phyloP scores from a whole-genome alignment of 2,113 vertebrate species.

The Suncus etruscus region DNA sequence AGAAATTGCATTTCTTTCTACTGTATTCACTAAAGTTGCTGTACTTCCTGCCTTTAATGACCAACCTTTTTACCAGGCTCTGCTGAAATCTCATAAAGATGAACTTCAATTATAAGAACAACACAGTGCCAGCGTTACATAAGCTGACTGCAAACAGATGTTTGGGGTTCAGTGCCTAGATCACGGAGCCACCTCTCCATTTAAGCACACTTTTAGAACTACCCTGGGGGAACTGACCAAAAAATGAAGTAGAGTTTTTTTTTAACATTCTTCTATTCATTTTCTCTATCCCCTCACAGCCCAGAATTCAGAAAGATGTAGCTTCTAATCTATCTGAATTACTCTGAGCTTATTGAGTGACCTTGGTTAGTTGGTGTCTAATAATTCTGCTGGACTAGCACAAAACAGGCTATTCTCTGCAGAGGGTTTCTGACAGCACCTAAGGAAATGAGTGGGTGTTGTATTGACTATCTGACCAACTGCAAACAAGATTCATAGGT shows the following conservation, averaged over 20 bases:
- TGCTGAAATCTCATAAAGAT: slow-evolving; percentile 77
- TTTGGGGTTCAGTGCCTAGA: not conserved
- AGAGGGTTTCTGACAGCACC: not conserved
- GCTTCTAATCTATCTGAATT: slow-evolving; percentile 44
- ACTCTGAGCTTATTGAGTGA: slow-evolving; percentile 36
- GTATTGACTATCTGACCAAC: slow-evolving; percentile 19
- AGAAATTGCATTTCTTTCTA: slow-evolving; percentile 70
- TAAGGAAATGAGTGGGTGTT: not conserved
- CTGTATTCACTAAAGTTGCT: slow-evolving; percentile 71
- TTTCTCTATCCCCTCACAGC: slow-evolving; percentile 26
- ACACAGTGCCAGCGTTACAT: slow-evolving; percentile 49
- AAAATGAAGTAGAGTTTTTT: slow-evolving; percentile 51
- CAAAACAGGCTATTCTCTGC: not conserved
- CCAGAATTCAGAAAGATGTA: slow-evolving; percentile 48
- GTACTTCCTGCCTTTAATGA: slow-evolving; percentile 75
- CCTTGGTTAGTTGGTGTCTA: slow-evolving; percentile 51
- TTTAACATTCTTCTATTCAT: slow-evolving; percentile 61
- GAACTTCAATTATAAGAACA: slow-evolving; percentile 70
- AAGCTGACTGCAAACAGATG: slow-evolving; percentile 65
- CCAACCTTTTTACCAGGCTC: slow-evolving; percentile 69
- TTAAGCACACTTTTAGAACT: slow-evolving; percentile 60
- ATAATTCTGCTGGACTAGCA: slow-evolving; percentile 35
- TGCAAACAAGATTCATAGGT: slow-evolving; percentile 49
- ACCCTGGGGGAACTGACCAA: slow-evolving; percentile 52
- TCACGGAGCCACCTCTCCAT: slow-evolving; percentile 23